Percentiles rank a stretch among this genome's conserved stretches.
Conservation (phyloP, 2,797 vertebrate species). For the Scyliorhinus canicula region DNA sequence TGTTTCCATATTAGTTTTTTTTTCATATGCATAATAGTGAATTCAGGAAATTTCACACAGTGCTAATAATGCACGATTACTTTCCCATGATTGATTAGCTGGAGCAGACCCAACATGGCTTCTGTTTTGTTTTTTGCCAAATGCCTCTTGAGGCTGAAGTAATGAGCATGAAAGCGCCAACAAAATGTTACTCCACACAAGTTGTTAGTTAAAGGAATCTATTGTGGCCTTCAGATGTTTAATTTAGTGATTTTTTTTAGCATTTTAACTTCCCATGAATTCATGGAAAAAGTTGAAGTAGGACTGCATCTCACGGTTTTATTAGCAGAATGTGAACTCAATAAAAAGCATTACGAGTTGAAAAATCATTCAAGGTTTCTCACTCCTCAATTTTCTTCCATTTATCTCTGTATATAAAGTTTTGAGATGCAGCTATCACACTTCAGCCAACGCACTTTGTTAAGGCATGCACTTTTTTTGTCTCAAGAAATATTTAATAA, state of each 20-base stretch:
- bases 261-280: conserved; percentile 6
- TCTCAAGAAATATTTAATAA: background rate
- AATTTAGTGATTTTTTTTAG: conserved; percentile 14
- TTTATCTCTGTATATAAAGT: background rate
- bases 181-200: conserved; percentile 46
- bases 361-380: background rate
- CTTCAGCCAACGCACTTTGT: background rate
- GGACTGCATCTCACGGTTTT: background rate
- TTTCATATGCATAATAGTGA: conserved; percentile 55
- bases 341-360: background rate
- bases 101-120: conserved; percentile 51
- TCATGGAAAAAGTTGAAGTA: conserved; percentile 9
- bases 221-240: conserved; percentile 19
- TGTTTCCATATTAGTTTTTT: conserved; percentile 55
- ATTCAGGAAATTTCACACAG: conserved; percentile 58
- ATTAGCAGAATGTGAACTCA: background rate
- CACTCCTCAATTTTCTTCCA: background rate
- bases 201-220: conserved; percentile 47
- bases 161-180: conserved; percentile 51
- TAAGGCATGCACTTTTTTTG: background rate
- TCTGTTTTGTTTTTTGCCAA: conserved; percentile 50
- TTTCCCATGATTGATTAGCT: conserved; percentile 57
- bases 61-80: conserved; percentile 64
- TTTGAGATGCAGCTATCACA: background rate
- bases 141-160: conserved; percentile 50